A percentile compares a stretch with the other conserved stretches of the same genome.
Conservation (phyloP, 2,888 invertebrate species). For the Nephrocerus scutellatus region DNA sequence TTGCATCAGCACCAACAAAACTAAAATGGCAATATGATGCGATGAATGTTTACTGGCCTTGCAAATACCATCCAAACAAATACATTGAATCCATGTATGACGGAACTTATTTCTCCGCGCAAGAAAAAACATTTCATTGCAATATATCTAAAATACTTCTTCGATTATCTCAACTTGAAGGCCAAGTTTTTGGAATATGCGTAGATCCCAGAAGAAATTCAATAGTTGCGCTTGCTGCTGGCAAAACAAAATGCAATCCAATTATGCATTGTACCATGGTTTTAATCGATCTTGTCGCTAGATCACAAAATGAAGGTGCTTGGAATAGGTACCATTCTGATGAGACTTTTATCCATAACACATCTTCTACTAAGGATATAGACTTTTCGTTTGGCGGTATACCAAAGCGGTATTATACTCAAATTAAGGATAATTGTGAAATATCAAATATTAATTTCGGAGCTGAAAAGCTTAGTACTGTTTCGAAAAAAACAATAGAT, state of each 20-base stretch:
- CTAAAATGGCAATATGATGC: conserved; percentile 60
- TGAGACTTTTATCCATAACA: conserved; percentile 30
- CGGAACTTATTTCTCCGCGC: conserved; percentile 54
- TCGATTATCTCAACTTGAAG: conserved; percentile 33
- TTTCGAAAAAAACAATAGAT: not conserved
- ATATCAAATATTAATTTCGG: conserved; percentile 50
- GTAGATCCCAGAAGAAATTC: conserved; percentile 64
- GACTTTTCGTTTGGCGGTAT: conserved; percentile 44
- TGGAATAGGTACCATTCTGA: conserved; percentile 46
- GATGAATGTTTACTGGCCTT: conserved; percentile 64
- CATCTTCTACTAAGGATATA: conserved; percentile 37
- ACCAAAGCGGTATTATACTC: conserved; percentile 41
- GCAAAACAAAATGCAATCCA: conserved; percentile 55
- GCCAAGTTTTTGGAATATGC: conserved; percentile 54
- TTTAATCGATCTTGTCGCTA: conserved; percentile 77
- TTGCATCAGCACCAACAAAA: conserved; percentile 58
- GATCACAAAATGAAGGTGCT: conserved; percentile 71
- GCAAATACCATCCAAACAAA: conserved; percentile 76
- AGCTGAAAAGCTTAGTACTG: conserved; percentile 34
- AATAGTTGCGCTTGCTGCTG: conserved; percentile 58
- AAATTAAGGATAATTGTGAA: conserved; percentile 42
- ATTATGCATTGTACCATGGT: conserved; percentile 79
- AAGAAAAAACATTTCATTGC: conserved; percentile 53
- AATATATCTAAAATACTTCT: conserved; percentile 53
- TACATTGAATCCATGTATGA: conserved; percentile 61